These are phyloP conservation scores for Myripristis jacobus DNA, from an alignment of 2,797 vertebrate species.

Conservation along the genomic window DNA sequence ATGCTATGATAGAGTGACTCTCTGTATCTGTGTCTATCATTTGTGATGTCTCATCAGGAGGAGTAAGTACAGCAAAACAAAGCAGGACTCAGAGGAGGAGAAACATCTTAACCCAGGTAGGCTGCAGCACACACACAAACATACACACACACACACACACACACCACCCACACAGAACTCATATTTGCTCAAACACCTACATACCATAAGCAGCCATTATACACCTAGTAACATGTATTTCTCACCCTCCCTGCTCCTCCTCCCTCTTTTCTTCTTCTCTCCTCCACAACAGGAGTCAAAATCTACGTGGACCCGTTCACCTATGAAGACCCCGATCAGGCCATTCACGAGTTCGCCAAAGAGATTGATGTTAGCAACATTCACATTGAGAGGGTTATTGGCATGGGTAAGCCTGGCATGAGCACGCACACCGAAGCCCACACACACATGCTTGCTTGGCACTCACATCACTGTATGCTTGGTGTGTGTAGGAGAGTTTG, in stretches of 20 bases:
- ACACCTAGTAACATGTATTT: constrained; percentile 47
- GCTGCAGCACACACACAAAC: constrained; percentile 40
- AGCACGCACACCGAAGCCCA: constrained; percentile 33
- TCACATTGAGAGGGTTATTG: constrained; percentile 99
- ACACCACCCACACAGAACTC: too few species aligned
- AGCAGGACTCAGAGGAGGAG: constrained; percentile 98
- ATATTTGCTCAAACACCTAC: constrained; percentile 42
- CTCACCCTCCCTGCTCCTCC: constrained; percentile 42
- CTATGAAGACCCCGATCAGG: constrained; percentile 98
- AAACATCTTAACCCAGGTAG: constrained; percentile 98
- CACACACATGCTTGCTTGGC: constrained; percentile 62
- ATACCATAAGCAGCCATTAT: constrained; percentile 69
- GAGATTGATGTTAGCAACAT: constrained; percentile 98
- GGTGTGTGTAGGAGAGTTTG: constrained; percentile 92
- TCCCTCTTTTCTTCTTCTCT: constrained; percentile 42
- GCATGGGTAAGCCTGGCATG: constrained; percentile 90
- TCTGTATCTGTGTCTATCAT: constrained; percentile 22
- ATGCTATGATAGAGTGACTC: neutral
- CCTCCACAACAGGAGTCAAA: constrained; percentile 88
- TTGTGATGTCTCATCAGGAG: constrained; percentile 82
- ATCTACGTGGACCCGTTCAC: constrained; percentile 99
- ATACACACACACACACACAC: constrained; percentile 39
- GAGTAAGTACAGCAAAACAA: constrained; percentile 99
- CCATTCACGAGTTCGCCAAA: constrained; percentile 99
- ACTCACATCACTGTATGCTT: constrained; percentile 54